phyloP scores from a whole-genome alignment of 1,140 invertebrate genomes.

The Dreissena polymorpha region DNA sequence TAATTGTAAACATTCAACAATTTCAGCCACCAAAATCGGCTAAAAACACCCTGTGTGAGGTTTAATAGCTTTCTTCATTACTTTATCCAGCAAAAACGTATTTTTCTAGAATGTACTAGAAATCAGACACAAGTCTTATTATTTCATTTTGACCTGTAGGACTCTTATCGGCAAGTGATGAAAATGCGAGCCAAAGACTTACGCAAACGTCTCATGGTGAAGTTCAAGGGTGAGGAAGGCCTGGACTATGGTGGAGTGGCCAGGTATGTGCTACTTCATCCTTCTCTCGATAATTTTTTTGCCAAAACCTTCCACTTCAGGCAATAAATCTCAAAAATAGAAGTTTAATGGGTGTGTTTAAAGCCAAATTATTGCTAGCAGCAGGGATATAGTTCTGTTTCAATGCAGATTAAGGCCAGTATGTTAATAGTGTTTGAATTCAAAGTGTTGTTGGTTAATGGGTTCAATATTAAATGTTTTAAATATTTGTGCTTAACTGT shows the following conservation, averaged over 20 bases:
- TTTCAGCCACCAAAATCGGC: background rate
- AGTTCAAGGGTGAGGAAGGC: constrained; percentile 97
- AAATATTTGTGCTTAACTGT: too few species aligned
- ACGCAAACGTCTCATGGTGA: constrained; percentile 97
- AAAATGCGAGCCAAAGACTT: constrained; percentile 98
- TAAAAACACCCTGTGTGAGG: background rate
- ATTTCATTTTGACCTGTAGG: constrained; percentile 78
- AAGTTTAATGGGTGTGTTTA: too few species aligned
- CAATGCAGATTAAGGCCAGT: too few species aligned
- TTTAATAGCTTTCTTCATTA: background rate
- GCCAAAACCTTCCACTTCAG: too few species aligned
- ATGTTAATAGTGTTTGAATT: too few species aligned
- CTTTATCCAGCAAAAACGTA: background rate
- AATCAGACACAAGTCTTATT: background rate
- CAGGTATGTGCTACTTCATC: constrained; percentile 70
- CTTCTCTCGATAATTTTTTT: too few species aligned
- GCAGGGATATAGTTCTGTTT: too few species aligned
- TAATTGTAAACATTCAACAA: too few species aligned
- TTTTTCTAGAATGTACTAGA: background rate
- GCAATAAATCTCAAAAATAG: too few species aligned
- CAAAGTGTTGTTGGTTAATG: too few species aligned
- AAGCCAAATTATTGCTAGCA: too few species aligned
- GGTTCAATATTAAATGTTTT: too few species aligned
- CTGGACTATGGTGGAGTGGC: constrained; percentile 98
- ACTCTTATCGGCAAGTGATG: constrained; percentile 94